A percentile compares a stretch with the other conserved stretches of the same genome.
Evolutionary conservation across 2,797 vertebrate species (phyloP).

Genomic region (Myripristis jacobus): DNA sequence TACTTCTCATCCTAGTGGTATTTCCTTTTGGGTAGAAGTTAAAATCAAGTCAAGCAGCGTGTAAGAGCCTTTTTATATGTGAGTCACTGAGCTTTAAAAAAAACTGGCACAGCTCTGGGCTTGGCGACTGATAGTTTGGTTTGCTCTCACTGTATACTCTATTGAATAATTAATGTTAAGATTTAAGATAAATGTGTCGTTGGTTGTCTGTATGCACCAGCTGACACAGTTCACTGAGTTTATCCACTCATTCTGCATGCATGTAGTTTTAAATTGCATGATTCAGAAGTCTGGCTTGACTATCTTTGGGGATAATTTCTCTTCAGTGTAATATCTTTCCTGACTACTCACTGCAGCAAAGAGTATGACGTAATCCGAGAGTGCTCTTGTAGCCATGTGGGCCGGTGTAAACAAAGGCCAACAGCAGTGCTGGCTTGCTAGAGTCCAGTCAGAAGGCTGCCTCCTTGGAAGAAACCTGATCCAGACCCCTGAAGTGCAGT

Average conservation of each 20-base stretch:
- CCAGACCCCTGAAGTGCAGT: constrained; percentile 31
- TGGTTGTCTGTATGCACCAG: no score
- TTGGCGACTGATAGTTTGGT: no score
- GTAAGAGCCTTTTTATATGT: no score
- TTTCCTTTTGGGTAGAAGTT: no score
- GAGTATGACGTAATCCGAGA: constrained; percentile 8
- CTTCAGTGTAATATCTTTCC: not conserved
- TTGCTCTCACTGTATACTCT: no score
- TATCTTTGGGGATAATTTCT: constrained; percentile 15
- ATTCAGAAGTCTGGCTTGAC: not conserved
- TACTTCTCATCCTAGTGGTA: no score
- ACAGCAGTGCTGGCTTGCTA: not conserved
- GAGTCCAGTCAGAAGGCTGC: constrained; percentile 23
- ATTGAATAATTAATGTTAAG: no score
- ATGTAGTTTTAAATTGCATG: not conserved
- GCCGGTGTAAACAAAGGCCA: constrained; percentile 10
- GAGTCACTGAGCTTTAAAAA: no score
- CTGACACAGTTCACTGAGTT: no score
- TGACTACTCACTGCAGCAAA: constrained; percentile 26
- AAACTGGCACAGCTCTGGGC: no score
- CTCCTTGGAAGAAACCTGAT: constrained; percentile 41
- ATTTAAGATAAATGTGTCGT: no score
- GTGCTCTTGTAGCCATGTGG: not conserved
- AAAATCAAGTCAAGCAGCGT: no score
- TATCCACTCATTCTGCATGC: not conserved